phyloP scores from a whole-genome alignment of 1,140 invertebrate genomes.

The Frieseomelitta varia region DNA sequence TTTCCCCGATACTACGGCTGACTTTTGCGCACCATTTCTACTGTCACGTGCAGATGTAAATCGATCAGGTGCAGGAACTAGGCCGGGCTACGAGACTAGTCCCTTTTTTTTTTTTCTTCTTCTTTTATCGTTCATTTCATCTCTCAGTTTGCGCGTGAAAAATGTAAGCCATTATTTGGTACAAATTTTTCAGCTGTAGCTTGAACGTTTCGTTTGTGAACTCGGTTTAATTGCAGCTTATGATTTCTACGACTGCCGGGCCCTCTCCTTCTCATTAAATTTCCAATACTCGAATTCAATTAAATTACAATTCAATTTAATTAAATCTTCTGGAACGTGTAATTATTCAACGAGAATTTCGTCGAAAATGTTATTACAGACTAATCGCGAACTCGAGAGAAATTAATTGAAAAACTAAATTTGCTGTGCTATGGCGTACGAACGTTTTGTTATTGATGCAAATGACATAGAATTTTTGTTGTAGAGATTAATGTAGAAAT shows the following conservation, averaged over 20 bases:
- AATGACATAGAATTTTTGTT: not conserved
- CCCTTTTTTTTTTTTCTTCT: not conserved
- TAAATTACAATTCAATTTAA: not conserved
- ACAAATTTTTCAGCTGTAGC: not conserved
- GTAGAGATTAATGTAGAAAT: too few species aligned
- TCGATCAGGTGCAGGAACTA: conserved; percentile 45
- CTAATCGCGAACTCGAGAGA: not conserved
- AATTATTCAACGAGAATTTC: not conserved
- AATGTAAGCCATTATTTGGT: conserved; percentile 30
- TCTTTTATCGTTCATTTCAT: conserved; percentile 12
- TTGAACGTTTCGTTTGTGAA: conserved; percentile 8
- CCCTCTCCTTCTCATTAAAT: not conserved
- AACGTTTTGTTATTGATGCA: not conserved
- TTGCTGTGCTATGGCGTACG: not conserved
- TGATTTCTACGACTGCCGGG: not conserved
- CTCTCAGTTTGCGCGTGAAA: conserved; percentile 11
- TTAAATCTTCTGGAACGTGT: not conserved
- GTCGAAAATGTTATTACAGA: not conserved
- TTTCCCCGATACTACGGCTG: conserved; percentile 51
- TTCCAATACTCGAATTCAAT: not conserved
- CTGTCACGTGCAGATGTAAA: conserved; percentile 40
- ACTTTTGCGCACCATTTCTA: conserved; percentile 52
- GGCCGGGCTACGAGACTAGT: conserved; percentile 17
- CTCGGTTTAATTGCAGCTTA: conserved; percentile 18
- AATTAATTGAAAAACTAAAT: not conserved